phyloP scores from a whole-genome alignment of 2,888 invertebrate genomes.

The Perizoma flavofasciatum region DNA sequence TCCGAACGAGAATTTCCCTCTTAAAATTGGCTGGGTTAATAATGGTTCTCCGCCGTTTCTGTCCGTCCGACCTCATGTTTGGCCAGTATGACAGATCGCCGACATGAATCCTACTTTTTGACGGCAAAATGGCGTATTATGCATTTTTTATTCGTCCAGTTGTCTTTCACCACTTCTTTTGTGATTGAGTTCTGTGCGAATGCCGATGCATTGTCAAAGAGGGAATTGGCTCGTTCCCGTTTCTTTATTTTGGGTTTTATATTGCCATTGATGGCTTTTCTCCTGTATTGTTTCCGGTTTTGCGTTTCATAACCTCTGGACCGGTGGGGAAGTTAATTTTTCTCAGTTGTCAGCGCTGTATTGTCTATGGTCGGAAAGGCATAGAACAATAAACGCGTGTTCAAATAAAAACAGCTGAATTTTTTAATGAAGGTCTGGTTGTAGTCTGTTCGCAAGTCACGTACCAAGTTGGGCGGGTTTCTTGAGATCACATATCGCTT shows the following conservation, averaged over 20 bases:
- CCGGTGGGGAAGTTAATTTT: constrained; percentile 38
- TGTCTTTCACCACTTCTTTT: constrained; percentile 81
- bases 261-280: constrained; percentile 46
- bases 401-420: constrained; percentile 44
- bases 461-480: constrained; percentile 2
- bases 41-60: constrained; percentile 22
- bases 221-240: constrained; percentile 61
- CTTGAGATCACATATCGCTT: constrained; percentile 1
- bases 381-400: constrained; percentile 42
- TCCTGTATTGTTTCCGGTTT: constrained; percentile 39
- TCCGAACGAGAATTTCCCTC: constrained; percentile 57
- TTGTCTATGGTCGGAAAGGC: constrained; percentile 38
- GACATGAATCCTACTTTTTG: constrained; percentile 78
- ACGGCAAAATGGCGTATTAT: constrained; percentile 79
- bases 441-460: constrained; percentile 3
- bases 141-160: constrained; percentile 76
- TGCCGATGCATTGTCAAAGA: constrained; percentile 66
- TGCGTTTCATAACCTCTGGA: constrained; percentile 41
- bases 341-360: constrained; percentile 45
- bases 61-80: constrained; percentile 64
- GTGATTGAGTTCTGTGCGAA: constrained; percentile 63
- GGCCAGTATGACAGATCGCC: constrained; percentile 82
- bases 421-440: constrained; percentile 47
- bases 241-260: constrained; percentile 62
- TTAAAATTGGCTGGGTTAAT: constrained; percentile 52